Base-by-base conservation (phyloP, 2,113 vertebrate genomes). In the Malurus elegans region DNA sequence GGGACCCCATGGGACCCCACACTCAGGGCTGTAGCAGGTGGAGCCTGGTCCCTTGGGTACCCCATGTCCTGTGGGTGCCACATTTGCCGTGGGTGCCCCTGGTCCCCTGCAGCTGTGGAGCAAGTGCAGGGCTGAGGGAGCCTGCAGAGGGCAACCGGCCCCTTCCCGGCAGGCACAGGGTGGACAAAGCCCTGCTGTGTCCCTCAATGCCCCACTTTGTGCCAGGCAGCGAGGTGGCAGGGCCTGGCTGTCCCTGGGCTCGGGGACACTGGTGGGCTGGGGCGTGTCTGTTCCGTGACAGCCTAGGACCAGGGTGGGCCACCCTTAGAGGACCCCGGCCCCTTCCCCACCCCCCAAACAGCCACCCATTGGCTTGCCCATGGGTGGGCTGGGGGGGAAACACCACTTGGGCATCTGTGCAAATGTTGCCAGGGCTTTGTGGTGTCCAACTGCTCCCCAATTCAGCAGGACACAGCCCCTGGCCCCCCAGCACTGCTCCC, bases 101-200 rank as follows among this genome's bases (percentile, higher is more conserved):
- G 11, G 18, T 57, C 11, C 48, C 50, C 28, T 25, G 73, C 5
- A 6, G 79, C 92, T 79, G 60, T 19, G 2, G n/a, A 81, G 66
- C 40, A 61, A 40, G 91, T 54, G 21, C 34, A 44, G 86, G 72
- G 34, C 64, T 10, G 0, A 17, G 73, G 66, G 69, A 71, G 88
- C 96, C 96, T 96, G 96, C 92, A 95, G 96, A 92, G 96, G 95
- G 96, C 96, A 96, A 90, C 66, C 79, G 4, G 70, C 45, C 62
- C 80, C 80, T 96, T 91, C 87, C 60, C 10, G 9, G 72, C 5
- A 14, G 88, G 74, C 79, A 51, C 26, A 6, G 88, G 60, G 23
- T 18, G 62, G 74, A 97, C 96, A 97, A 97, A 97, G 96, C 95
- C 79, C 75, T 2, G 62, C 95, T 97, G 92, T 97, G 92, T 94